Evolutionary conservation across 2,797 vertebrate species (phyloP).

Genomic region (Pseudomugil tenellus): DNA sequence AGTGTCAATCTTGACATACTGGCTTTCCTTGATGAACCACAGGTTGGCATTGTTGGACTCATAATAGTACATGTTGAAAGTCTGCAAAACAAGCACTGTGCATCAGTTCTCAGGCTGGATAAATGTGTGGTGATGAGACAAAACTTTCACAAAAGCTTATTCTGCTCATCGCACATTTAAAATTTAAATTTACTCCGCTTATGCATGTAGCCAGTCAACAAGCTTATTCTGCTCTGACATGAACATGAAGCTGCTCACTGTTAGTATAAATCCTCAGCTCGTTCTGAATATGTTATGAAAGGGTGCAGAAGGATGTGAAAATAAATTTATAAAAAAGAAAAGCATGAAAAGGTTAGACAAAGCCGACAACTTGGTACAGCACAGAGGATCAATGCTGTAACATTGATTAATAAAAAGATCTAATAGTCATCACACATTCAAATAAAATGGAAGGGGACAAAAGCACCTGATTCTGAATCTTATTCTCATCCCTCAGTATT

Average conservation of each 20-base stretch:
- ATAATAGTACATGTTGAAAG: constrained; percentile 89
- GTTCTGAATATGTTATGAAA: constrained; percentile 53
- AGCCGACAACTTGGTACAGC: constrained; percentile 33
- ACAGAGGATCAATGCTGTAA: constrained; percentile 35
- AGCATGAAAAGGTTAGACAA: constrained; percentile 36
- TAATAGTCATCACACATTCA: constrained; percentile 31
- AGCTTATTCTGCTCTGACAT: constrained; percentile 29
- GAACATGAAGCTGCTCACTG: constrained; percentile 24
- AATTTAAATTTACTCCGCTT: constrained; percentile 49
- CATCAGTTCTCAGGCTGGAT: neutral
- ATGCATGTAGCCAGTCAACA: constrained; percentile 47
- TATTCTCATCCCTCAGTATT: constrained; percentile 12
- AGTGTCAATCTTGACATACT: constrained; percentile 88
- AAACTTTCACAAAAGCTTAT: constrained; percentile 41
- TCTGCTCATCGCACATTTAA: constrained; percentile 31
- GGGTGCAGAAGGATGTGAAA: no score
- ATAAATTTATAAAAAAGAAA: no score
- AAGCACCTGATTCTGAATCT: constrained; percentile 27
- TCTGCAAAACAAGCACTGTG: constrained; percentile 68
- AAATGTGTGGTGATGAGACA: constrained; percentile 8
- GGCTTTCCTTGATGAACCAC: constrained; percentile 87
- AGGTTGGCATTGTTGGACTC: constrained; percentile 86
- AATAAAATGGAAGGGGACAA: constrained; percentile 23
- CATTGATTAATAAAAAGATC: constrained; percentile 6
- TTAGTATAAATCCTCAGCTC: constrained; percentile 43